Base-by-base conservation (phyloP, 37 sponge, comb jelly and placozoan species). In the Eunapius fragilis region DNA sequence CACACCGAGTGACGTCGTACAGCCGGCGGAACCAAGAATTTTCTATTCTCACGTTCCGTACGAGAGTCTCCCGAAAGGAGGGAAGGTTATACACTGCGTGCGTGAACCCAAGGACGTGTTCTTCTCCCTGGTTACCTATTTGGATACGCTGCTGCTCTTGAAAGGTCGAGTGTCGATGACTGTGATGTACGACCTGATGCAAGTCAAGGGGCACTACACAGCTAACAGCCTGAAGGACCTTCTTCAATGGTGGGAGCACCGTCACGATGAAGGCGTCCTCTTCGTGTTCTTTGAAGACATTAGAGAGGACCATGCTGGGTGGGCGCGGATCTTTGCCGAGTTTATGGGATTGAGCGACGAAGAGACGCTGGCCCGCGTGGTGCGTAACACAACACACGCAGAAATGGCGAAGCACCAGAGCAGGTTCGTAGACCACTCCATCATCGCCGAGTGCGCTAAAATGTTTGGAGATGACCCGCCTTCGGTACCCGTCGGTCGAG, bases 251-350 rank as follows among this genome's bases (percentile, higher is more conserved):
- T 87, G 81, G 88, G 37, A 72, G 24, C 79, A 82, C 31, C 84
- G 88, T 5, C 69, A 81, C 75, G 82, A 87, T 67, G 34, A 69
- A 26, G 82, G 82, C 76, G 88, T 87, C n/a, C 82, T 87, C 35
- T 58, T 81, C 25, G 36, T 87, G 68, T 80, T 75, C 45, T 87
- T 71, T 34, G 88, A 87, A 10, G 82, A 87, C 71, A 38, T 87
- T 70, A 81, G 75, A 70, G 88, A 75, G 70, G 88, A 87, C 34
- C 88, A 50, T 14, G 76, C 75, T 13, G 69, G 81, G 36, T 33
- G 74, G 72, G 81, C 80, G 10, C 76, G 79, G 25, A 26, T 27
- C 17, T 50, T 87, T 81, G 87, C 87, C 33, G 81, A 74, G 27
- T 87, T 87, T 68, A 75, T 87, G 11, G 81, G 75, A 37, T 12